Base-by-base conservation (phyloP, 2,113 vertebrate genomes). In the Gymnocephalus cernua region DNA sequence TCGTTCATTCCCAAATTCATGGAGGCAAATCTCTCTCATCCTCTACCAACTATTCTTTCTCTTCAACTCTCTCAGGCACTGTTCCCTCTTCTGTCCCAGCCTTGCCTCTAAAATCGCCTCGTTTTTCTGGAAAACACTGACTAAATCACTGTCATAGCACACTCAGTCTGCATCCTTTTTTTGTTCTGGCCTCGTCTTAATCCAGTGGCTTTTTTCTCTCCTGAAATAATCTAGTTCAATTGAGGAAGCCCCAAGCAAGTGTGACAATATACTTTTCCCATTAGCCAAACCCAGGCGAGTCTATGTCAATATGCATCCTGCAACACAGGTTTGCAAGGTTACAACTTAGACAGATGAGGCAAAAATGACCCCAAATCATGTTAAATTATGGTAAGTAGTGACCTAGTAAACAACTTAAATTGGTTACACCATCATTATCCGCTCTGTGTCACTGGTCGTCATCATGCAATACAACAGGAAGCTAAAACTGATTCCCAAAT, bases 11-110 rank as follows among this genome's bases (percentile, higher is more conserved):
- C 83, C 81, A 90, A 92, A 92, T 82, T 79, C 76, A 89, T 71
- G 69, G 61, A 85, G 75, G 86, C 72, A 89, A 87, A 90, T 90
- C 78, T 89, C 89, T 92, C 85, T 93, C 88, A 93, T 92, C 91
- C 88, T 79, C 69, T 67, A 77, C 84, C 90, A 92, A 68, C 80
- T 73, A 88, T 92, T 92, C 58, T 87, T 84, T 86, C 68, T 74
- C 74, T 68, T 77, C 71, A 87, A 82, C 63, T 88, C 79, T 88
- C 86, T 14, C 41, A 77, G 82, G 78, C 80, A 80, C 64, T 14
- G 73, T 76, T 85, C 74, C 70, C 45, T 68, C 68, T 32, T 80
- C 65, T 77, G 70, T 77, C 72, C 76, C 63, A 70, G 41, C 21
- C 14, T 18, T 72, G 71, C 74, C 66, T 85, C 63, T 25, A 32